Conservation (phyloP, 2,113 vertebrate species). For the Fulmarus glacialis region DNA sequence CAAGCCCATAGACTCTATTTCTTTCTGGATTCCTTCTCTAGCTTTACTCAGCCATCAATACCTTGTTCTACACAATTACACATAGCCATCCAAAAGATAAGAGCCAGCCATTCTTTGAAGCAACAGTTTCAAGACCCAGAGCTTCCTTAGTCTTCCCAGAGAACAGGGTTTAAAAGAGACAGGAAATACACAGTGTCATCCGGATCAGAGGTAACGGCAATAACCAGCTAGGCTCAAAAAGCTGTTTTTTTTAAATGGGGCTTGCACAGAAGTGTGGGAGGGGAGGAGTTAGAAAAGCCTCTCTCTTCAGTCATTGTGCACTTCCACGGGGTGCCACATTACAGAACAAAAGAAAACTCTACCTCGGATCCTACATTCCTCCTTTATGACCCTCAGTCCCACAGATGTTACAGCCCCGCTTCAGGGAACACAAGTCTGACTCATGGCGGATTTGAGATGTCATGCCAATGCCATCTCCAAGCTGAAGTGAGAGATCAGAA, state of each 20-base stretch:
- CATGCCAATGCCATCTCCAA: not conserved
- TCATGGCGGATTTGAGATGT: not conserved
- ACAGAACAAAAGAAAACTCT: not conserved
- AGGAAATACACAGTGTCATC: not conserved
- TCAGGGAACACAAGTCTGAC: not conserved
- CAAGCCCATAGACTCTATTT: not conserved
- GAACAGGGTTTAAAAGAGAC: not conserved
- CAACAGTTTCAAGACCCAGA: not conserved
- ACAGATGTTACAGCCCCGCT: not conserved
- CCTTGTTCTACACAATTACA: not conserved
- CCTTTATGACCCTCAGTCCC: not conserved
- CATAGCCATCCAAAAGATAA: not conserved
- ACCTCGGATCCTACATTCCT: not conserved
- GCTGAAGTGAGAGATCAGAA: not conserved
- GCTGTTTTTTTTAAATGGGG: not conserved
- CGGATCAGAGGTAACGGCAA: not conserved
- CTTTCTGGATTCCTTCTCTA: not conserved
- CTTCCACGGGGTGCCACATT: not conserved
- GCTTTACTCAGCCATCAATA: not conserved
- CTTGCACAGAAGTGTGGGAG: not conserved
- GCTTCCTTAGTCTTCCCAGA: not conserved
- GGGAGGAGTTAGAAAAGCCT: not conserved
- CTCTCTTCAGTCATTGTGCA: not conserved
- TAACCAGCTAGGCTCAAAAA: not conserved
- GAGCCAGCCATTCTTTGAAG: not conserved